These are phyloP conservation scores for Pteropus rufus DNA, from an alignment of 2,797 vertebrate genomes.

Conservation along the genomic window DNA sequence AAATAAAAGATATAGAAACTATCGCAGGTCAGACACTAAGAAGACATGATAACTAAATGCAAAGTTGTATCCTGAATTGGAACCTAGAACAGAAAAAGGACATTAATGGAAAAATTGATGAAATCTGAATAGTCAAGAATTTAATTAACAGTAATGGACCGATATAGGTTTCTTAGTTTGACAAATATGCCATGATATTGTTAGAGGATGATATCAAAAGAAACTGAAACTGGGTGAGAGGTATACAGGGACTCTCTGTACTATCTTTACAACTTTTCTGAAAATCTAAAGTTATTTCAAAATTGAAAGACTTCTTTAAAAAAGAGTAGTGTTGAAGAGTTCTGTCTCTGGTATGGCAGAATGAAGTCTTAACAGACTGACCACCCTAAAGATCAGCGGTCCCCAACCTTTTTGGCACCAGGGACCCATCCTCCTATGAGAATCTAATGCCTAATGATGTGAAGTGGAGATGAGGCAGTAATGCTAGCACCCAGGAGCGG, in stretches of 20 bases:
- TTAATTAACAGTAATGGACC: background rate
- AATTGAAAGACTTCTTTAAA: background rate
- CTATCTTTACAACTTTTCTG: background rate
- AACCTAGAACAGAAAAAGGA: background rate
- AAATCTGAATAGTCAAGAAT: background rate
- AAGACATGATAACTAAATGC: background rate
- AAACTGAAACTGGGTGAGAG: background rate
- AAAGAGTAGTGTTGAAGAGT: background rate
- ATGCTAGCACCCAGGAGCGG: no score
- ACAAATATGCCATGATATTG: background rate
- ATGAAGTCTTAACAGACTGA: background rate
- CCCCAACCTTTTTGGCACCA: no score
- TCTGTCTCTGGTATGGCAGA: background rate
- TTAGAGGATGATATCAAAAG: background rate
- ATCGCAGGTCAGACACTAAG: background rate
- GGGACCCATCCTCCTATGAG: no score
- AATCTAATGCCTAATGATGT: no score
- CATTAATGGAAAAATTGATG: background rate
- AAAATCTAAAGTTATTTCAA: slow-evolving; percentile 1
- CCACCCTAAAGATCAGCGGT: background rate
- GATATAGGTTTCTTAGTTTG: background rate
- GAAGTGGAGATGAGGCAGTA: no score
- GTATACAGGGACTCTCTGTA: background rate
- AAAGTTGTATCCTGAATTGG: background rate
- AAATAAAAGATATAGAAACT: background rate